Percentiles rank a stretch among this genome's conserved stretches.
Conservation (phyloP, 1,140 invertebrate genomes). For the Sycobia sp. region DNA sequence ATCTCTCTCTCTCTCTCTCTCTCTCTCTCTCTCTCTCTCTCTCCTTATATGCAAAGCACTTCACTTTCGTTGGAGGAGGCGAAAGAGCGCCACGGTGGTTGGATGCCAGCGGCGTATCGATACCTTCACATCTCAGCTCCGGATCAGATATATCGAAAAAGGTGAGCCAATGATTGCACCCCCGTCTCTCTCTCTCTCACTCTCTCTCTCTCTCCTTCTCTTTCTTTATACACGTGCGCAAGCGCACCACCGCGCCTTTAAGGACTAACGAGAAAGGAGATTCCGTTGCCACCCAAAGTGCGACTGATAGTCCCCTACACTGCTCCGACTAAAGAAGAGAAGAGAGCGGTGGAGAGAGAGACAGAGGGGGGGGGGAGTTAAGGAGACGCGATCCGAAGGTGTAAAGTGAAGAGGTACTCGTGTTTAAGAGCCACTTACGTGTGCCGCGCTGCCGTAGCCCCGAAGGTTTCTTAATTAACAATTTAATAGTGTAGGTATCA, state of each 20-base stretch:
- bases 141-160: conserved; percentile 12
- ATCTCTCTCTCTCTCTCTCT: no score
- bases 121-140: conserved; percentile 42
- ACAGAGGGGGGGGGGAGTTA: not conserved
- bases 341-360: conserved; percentile 7
- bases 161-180: conserved; percentile 20
- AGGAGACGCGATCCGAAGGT: conserved; percentile 9
- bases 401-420: conserved; percentile 34
- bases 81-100: conserved; percentile 26
- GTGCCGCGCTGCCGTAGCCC: not conserved
- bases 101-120: conserved; percentile 46
- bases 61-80: conserved; percentile 21
- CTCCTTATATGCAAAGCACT: conserved; percentile 33
- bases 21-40: no score
- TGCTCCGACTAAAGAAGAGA: not conserved
- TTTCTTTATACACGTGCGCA: no score
- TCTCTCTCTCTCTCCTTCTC: not conserved
- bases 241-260: conserved; percentile 26
- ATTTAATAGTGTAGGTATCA: no score
- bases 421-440: conserved; percentile 29
- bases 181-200: no score
- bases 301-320: conserved; percentile 27
- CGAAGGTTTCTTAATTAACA: conserved; percentile 20
- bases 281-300: conserved; percentile 47
- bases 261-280: conserved; percentile 51